Evolutionary conservation across 2,797 vertebrate genomes (phyloP).

Genomic region (Galago senegalensis): DNA sequence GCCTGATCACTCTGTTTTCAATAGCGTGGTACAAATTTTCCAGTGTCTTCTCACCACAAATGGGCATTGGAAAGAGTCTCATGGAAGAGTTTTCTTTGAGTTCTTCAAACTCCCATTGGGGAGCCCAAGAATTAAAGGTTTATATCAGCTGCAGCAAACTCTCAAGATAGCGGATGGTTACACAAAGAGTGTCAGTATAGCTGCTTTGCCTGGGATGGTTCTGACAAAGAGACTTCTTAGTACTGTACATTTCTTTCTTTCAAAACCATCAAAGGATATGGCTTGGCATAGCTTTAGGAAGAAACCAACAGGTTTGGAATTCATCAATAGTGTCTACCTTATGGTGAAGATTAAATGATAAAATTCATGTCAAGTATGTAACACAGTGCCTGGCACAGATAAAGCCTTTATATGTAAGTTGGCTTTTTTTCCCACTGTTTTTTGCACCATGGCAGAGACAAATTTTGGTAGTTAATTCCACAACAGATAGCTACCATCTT

Average conservation of each 20-base stretch:
- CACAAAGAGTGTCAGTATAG: constrained; percentile 51
- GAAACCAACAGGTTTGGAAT: constrained; percentile 53
- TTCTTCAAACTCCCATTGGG: not conserved
- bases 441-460: not conserved
- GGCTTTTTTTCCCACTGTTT: not conserved
- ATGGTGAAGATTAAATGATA: constrained; percentile 36
- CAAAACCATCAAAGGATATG: constrained; percentile 47
- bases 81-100: constrained; percentile 9
- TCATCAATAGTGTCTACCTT: constrained; percentile 41
- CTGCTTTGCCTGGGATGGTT: constrained; percentile 54
- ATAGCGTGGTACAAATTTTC: not conserved
- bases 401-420: not conserved
- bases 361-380: not conserved
- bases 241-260: constrained; percentile 61
- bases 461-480: not conserved
- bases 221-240: constrained; percentile 61
- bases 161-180: constrained; percentile 36
- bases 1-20: not conserved
- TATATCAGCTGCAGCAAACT: constrained; percentile 17
- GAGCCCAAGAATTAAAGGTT: constrained; percentile 40
- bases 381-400: not conserved
- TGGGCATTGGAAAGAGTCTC: not conserved
- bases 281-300: constrained; percentile 32
- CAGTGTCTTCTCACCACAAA: not conserved
- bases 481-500: not conserved